phyloP scores from a whole-genome alignment of 2,797 vertebrate species.

The Tarsius wallacei region DNA sequence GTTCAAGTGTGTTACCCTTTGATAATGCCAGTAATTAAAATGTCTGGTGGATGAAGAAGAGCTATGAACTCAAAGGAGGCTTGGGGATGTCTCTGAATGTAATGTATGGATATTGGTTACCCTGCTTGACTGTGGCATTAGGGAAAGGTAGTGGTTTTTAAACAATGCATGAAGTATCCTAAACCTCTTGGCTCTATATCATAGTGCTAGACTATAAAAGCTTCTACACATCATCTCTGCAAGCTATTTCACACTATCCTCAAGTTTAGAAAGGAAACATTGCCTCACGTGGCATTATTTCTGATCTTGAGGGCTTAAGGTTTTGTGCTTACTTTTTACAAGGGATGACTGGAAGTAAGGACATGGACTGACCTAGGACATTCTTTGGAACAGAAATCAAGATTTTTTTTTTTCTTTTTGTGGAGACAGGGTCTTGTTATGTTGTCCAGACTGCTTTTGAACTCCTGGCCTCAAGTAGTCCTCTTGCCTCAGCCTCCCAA shows the following conservation, averaged over 20 bases:
- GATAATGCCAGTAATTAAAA: not conserved
- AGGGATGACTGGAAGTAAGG: not conserved
- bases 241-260: not conserved
- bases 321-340: slow-evolving; percentile 33
- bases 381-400: slow-evolving; percentile 41
- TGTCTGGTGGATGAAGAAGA: not conserved
- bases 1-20: not conserved
- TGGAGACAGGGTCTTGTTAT: too few species aligned
- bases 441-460: too few species aligned
- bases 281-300: not conserved
- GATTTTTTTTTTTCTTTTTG: not conserved
- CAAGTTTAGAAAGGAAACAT: slow-evolving; percentile 24
- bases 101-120: not conserved
- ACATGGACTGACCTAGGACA: not conserved
- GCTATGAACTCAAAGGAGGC: not conserved
- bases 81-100: not conserved
- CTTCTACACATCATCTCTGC: not conserved
- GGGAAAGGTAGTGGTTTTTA: not conserved
- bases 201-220: not conserved
- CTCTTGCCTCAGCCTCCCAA: too few species aligned
- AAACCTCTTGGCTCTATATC: not conserved
- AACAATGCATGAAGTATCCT: not conserved
- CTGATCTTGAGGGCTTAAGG: not conserved
- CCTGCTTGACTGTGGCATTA: not conserved
- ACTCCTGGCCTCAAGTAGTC: too few species aligned